Evolutionary conservation across 2,888 invertebrate species (phyloP).

Genomic region (Drosophila glabriapex): DNA sequence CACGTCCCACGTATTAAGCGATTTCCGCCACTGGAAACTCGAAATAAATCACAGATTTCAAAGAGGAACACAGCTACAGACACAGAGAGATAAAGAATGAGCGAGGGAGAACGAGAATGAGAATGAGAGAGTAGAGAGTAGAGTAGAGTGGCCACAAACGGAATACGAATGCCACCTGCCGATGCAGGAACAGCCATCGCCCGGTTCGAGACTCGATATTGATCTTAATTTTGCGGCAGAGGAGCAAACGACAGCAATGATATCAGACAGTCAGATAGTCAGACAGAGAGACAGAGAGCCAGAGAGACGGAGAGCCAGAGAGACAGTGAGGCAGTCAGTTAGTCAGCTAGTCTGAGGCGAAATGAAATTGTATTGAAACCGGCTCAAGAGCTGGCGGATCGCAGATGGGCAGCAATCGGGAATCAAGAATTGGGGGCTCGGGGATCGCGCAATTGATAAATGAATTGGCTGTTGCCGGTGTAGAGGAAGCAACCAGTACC

Average conservation of each 20-base stretch:
- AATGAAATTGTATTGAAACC: slow-evolving; percentile 66
- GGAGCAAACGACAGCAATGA: slow-evolving; percentile 44
- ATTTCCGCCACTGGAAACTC: slow-evolving; percentile 62
- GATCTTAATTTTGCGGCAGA: slow-evolving; percentile 68
- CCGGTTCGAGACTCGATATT: slow-evolving; percentile 61
- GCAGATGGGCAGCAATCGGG: slow-evolving; percentile 13
- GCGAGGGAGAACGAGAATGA: not conserved
- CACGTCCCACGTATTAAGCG: slow-evolving; percentile 61
- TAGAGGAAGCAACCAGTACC: slow-evolving; percentile 44
- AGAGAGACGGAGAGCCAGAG: not conserved
- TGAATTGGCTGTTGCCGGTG: slow-evolving; percentile 61
- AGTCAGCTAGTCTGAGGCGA: slow-evolving; percentile 23
- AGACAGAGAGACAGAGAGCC: not conserved
- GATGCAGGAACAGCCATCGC: slow-evolving; percentile 40
- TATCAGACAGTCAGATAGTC: slow-evolving; percentile 21
- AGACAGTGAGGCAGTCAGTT: not conserved
- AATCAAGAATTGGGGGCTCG: slow-evolving; percentile 22
- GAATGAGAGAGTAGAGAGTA: not conserved
- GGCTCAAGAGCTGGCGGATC: slow-evolving; percentile 29
- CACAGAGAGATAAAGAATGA: not conserved
- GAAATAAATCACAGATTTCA: slow-evolving; percentile 63
- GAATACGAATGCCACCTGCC: slow-evolving; percentile 70
- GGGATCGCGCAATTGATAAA: slow-evolving; percentile 65
- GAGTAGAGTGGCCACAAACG: not conserved
- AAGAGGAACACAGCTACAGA: not conserved